A percentile compares a stretch with the other conserved stretches of the same genome.
Evolutionary conservation across 2,888 invertebrate genomes (phyloP).

Genomic region (Agelastica alni): DNA sequence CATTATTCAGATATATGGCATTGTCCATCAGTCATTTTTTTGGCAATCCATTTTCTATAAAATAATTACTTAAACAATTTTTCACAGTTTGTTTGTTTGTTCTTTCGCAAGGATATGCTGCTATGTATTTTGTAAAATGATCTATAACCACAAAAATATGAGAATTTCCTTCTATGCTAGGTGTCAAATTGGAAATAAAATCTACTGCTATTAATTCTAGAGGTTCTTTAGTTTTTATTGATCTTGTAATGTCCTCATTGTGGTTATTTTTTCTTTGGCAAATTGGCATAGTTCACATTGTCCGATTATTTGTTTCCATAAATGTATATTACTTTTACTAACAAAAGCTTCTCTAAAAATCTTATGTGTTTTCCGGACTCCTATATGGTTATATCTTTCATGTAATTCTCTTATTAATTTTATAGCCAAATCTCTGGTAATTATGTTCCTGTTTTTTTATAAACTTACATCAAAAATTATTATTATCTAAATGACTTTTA

Average conservation of each 20-base stretch:
- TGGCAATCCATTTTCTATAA: not conserved
- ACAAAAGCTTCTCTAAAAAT: not conserved
- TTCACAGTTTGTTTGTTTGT: conserved; percentile 7
- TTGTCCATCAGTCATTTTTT: not conserved
- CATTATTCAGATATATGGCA: too few relatives aligned
- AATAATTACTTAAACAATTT: not conserved
- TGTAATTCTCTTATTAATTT: not conserved
- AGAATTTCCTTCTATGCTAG: conserved; percentile 1
- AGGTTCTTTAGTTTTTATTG: conserved; percentile 7
- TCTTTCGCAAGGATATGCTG: conserved; percentile 9
- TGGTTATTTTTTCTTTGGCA: not conserved
- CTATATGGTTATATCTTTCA: not conserved
- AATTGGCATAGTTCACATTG: not conserved
- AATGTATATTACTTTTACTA: not conserved
- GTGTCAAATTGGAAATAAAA: conserved; percentile 10
- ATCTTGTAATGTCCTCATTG: not conserved
- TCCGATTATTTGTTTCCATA: not conserved
- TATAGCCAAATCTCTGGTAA: too few relatives aligned
- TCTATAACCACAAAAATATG: conserved; percentile 23
- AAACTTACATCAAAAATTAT: too few relatives aligned
- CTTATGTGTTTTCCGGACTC: not conserved
- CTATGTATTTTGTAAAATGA: conserved; percentile 24
- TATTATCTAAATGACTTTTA: too few relatives aligned
- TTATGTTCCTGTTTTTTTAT: too few relatives aligned
- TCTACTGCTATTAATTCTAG: conserved; percentile 13